Evolutionary conservation across 2,113 vertebrate genomes (phyloP).

Genomic region (Pelvicachromis taeniatus): DNA sequence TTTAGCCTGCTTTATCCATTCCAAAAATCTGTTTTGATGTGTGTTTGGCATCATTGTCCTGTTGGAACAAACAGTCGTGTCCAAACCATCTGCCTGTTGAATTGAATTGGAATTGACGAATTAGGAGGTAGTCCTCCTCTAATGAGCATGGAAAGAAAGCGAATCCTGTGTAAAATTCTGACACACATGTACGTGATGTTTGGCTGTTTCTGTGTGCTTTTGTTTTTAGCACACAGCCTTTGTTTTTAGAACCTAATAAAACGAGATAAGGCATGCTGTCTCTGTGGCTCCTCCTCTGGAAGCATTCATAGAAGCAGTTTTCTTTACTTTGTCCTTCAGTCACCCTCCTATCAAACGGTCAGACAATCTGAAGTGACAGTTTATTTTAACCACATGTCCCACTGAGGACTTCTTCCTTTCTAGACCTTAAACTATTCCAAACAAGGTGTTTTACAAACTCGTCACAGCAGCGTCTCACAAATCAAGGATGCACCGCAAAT

Average conservation of each 20-base stretch:
- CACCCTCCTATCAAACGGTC: neutral
- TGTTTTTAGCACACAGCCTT: no score
- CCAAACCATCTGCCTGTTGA: neutral
- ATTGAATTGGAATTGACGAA: neutral
- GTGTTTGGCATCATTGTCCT: neutral
- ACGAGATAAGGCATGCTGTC: neutral
- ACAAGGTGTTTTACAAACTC: neutral
- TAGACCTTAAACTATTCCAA: neutral
- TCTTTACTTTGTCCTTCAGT: neutral
- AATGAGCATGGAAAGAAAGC: neutral
- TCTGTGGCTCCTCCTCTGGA: neutral
- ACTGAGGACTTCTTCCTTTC: neutral
- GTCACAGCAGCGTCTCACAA: neutral
- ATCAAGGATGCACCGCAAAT: neutral
- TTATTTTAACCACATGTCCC: neutral
- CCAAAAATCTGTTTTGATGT: neutral
- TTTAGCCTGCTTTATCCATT: neutral
- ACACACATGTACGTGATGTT: no score
- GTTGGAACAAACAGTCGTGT: neutral
- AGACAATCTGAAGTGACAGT: neutral
- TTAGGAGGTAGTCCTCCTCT: neutral
- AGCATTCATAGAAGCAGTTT: neutral
- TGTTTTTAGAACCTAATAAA: neutral
- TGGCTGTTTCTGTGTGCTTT: neutral
- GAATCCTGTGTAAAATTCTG: neutral